phyloP scores from a whole-genome alignment of 2,113 vertebrate genomes.

The Podilymbus podiceps region DNA sequence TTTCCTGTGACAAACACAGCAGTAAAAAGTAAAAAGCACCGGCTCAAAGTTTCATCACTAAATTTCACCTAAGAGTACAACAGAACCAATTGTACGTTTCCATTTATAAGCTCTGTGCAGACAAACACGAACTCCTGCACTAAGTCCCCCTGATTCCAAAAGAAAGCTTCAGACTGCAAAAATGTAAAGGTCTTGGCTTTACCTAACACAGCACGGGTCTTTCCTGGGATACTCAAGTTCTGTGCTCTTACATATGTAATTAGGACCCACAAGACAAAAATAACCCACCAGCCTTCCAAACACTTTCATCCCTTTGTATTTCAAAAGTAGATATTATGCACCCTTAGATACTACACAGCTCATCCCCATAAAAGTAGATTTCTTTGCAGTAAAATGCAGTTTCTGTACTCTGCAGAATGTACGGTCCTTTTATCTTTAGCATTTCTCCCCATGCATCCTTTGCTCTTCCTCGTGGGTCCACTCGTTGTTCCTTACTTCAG shows the following conservation, averaged over 20 bases:
- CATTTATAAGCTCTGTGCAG: neutral
- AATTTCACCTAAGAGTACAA: neutral
- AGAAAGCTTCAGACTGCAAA: neutral
- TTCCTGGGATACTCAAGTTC: neutral
- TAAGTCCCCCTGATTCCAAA: neutral
- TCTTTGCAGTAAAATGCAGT: neutral
- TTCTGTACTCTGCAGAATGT: too few species aligned
- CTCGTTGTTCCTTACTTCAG: neutral
- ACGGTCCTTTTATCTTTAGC: neutral
- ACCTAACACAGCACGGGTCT: neutral
- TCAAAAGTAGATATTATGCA: rapidly evolving
- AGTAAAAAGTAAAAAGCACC: neutral
- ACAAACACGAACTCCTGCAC: neutral
- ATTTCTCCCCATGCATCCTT: neutral
- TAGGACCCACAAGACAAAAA: neutral
- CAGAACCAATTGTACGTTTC: neutral
- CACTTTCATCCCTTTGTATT: neutral
- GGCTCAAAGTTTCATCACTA: neutral
- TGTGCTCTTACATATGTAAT: neutral
- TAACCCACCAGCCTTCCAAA: neutral
- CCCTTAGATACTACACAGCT: neutral
- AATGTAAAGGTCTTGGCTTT: neutral
- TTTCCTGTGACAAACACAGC: neutral
- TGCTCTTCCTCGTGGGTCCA: neutral
- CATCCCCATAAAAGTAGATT: rapidly evolving